Conservation (phyloP, 1,140 invertebrate genomes). For the Phymastichus coffea region DNA sequence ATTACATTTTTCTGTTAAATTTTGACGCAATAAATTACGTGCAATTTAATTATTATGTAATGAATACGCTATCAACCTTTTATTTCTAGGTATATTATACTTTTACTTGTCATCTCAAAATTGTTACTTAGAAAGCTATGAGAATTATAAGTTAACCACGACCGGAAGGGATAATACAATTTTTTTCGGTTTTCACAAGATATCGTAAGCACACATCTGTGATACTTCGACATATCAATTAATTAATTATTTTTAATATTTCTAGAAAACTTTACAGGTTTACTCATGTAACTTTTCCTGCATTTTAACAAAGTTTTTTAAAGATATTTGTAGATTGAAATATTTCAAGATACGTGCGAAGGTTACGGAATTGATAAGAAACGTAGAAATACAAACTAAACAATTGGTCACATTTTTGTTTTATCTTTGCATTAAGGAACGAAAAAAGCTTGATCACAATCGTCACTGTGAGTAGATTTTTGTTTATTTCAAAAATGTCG, state of each 20-base stretch:
- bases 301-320: constrained; percentile 1
- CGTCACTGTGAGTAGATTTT: not conserved
- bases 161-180: not conserved
- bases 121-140: not conserved
- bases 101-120: constrained; percentile 1
- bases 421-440: not conserved
- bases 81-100: not conserved
- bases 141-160: not conserved
- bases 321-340: not conserved
- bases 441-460: constrained; percentile 3
- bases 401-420: not conserved
- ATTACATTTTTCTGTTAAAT: not conserved
- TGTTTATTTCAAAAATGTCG: not conserved
- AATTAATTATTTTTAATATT: constrained; percentile 7
- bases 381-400: not conserved
- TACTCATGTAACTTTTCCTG: not conserved
- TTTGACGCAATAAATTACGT: constrained; percentile 1
- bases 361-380: not conserved
- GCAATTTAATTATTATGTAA: constrained; percentile 2
- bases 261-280: constrained; percentile 6
- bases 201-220: constrained; percentile 34
- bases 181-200: not conserved
- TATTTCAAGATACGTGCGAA: constrained; percentile 15
- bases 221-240: constrained; percentile 28
- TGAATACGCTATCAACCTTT: not conserved